These are phyloP conservation scores for Chironomus tentans DNA, from an alignment of 2,888 invertebrate genomes.

Conservation along the genomic window DNA sequence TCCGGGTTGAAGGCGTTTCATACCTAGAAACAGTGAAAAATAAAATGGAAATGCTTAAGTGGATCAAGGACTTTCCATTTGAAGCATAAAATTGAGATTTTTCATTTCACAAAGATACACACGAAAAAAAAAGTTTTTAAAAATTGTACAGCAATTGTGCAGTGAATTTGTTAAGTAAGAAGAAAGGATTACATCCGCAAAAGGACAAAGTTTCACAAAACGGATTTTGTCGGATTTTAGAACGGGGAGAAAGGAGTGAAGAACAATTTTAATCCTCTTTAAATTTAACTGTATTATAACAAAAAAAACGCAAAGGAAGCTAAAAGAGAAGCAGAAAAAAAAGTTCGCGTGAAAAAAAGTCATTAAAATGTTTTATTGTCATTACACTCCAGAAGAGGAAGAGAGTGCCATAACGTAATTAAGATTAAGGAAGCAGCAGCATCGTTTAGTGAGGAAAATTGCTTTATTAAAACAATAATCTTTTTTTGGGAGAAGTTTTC, in stretches of 20 bases:
- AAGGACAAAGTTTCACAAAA: constrained; percentile 10
- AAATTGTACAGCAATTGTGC: background rate
- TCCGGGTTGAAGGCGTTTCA: too few species aligned
- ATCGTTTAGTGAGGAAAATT: background rate
- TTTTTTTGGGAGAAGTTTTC: background rate
- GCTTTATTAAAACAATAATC: constrained; percentile 13
- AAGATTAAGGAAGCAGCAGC: constrained; percentile 14
- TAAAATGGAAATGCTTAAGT: too few species aligned
- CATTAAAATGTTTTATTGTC: constrained; percentile 20
- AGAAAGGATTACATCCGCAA: constrained; percentile 9
- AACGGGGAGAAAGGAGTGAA: too few species aligned
- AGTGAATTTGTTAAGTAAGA: too few species aligned
- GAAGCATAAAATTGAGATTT: too few species aligned
- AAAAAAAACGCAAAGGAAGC: too few species aligned
- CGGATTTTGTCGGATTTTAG: background rate
- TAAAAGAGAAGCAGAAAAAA: too few species aligned
- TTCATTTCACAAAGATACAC: too few species aligned
- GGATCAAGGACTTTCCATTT: too few species aligned
- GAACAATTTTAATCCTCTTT: too few species aligned
- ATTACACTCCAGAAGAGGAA: background rate
- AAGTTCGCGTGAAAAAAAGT: background rate
- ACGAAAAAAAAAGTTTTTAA: background rate
- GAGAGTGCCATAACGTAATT: constrained; percentile 14
- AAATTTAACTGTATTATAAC: too few species aligned
- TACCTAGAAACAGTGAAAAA: too few species aligned